Percentiles rank a stretch among this genome's conserved stretches.
These are phyloP conservation scores for Pterophyllum scalare DNA, from an alignment of 2,113 vertebrate species.

Conservation along the genomic window DNA sequence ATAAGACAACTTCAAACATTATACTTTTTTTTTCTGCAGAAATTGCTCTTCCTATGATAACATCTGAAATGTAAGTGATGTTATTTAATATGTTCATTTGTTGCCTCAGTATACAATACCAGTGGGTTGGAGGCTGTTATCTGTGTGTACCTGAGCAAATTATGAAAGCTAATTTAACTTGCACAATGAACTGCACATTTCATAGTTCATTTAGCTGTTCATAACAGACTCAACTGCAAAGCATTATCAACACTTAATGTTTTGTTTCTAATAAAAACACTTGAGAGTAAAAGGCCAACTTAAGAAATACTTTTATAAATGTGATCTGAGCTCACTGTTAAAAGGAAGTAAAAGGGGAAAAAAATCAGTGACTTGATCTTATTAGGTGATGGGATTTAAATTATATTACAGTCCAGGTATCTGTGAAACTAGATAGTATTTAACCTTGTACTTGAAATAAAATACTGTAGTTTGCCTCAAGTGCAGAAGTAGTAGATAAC, in stretches of 20 bases:
- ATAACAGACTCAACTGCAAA: constrained; percentile 54
- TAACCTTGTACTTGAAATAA: neutral
- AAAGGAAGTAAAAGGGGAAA: neutral
- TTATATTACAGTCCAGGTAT: neutral
- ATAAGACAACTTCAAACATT: constrained; percentile 9
- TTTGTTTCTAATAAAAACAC: constrained; percentile 48
- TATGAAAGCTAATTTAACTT: constrained; percentile 67
- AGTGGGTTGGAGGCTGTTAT: constrained; percentile 33
- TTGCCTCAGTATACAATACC: constrained; percentile 2
- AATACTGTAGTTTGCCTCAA: neutral
- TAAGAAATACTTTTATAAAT: constrained; percentile 2
- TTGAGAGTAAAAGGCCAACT: neutral
- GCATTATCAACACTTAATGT: constrained; percentile 31
- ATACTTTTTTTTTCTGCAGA: constrained; percentile 16
- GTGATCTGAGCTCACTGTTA: neutral
- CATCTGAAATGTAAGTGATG: constrained; percentile 7
- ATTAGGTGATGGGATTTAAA: neutral
- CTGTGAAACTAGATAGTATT: neutral
- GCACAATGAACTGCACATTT: constrained; percentile 55
- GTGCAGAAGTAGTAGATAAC: neutral
- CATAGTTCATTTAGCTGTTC: constrained; percentile 63
- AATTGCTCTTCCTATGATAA: neutral
- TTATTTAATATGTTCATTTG: constrained; percentile 23
- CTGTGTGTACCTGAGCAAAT: constrained; percentile 51
- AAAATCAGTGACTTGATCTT: neutral